A percentile compares a stretch with the other conserved stretches of the same genome.
phyloP scores from a whole-genome alignment of 2,113 vertebrate species.

The Formicarius rufipectus region DNA sequence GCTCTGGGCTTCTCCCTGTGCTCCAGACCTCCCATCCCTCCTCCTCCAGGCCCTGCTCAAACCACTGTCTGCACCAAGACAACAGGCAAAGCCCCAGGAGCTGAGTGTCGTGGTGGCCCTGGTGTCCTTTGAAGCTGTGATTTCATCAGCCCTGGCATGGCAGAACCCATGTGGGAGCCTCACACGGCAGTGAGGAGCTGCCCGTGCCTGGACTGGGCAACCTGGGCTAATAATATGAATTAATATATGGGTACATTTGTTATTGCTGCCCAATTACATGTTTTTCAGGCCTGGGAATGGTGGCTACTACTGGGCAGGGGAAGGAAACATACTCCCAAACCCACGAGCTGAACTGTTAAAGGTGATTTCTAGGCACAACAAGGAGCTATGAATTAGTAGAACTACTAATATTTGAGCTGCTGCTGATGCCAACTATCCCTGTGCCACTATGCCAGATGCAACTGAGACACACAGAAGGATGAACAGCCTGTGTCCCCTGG shows the following conservation, averaged over 20 bases:
- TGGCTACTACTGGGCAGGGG: background rate
- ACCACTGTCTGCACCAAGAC: background rate
- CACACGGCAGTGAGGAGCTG: background rate
- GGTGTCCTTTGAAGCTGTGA: background rate
- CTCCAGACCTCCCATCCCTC: background rate
- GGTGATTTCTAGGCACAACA: background rate
- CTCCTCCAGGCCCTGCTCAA: background rate
- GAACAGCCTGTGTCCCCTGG: background rate
- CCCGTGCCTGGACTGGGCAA: background rate
- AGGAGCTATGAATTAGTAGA: background rate
- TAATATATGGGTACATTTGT: background rate
- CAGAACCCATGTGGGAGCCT: background rate
- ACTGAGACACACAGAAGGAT: background rate
- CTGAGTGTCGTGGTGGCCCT: fast-evolving
- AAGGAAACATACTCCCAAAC: background rate
- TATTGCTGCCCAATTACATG: background rate
- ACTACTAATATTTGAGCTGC: background rate
- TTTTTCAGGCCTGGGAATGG: background rate
- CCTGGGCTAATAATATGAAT: background rate
- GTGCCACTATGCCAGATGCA: background rate
- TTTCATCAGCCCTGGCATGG: background rate
- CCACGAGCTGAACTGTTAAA: background rate
- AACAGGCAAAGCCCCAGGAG: background rate
- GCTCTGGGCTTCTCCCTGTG: background rate
- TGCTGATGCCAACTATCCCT: fast-evolving